phyloP scores from a whole-genome alignment of 2,888 invertebrate genomes.

The Drosophila mulleri region DNA sequence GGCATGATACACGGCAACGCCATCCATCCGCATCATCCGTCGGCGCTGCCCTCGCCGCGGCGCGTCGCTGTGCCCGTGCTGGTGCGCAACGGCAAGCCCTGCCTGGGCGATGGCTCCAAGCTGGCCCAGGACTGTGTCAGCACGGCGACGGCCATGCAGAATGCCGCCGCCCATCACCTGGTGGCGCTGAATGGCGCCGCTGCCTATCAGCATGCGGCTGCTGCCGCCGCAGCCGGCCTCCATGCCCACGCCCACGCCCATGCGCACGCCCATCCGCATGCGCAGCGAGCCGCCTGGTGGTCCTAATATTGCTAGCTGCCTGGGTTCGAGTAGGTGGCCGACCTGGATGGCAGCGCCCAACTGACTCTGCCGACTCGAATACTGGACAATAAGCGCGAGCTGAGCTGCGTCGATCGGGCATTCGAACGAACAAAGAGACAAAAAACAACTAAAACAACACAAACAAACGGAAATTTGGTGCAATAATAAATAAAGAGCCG shows the following conservation, averaged over 20 bases:
- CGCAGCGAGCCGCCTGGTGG: constrained; percentile 83
- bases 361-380: constrained; percentile 73
- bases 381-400: constrained; percentile 74
- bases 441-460: no score
- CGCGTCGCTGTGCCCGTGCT: constrained; percentile 97
- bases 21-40: constrained; percentile 83
- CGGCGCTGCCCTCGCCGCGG: constrained; percentile 92
- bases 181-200: constrained; percentile 75
- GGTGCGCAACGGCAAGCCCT: constrained; percentile 97
- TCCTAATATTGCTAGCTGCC: constrained; percentile 83
- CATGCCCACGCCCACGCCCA: constrained; percentile 85
- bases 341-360: constrained; percentile 12
- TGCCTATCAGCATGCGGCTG: constrained; percentile 84
- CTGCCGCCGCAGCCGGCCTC: constrained; percentile 81
- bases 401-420: constrained; percentile 25
- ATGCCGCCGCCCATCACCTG: constrained; percentile 79
- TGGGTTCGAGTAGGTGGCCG: constrained; percentile 33
- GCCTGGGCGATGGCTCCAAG: constrained; percentile 87
- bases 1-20: constrained; percentile 79
- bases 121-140: constrained; percentile 86
- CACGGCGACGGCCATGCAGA: constrained; percentile 85
- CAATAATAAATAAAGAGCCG: constrained; percentile 58
- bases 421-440: constrained; percentile 33
- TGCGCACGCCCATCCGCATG: constrained; percentile 72
- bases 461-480: constrained; percentile 59